These are phyloP conservation scores for Carcharodon carcharias DNA, from an alignment of 2,797 vertebrate species.

Conservation along the genomic window DNA sequence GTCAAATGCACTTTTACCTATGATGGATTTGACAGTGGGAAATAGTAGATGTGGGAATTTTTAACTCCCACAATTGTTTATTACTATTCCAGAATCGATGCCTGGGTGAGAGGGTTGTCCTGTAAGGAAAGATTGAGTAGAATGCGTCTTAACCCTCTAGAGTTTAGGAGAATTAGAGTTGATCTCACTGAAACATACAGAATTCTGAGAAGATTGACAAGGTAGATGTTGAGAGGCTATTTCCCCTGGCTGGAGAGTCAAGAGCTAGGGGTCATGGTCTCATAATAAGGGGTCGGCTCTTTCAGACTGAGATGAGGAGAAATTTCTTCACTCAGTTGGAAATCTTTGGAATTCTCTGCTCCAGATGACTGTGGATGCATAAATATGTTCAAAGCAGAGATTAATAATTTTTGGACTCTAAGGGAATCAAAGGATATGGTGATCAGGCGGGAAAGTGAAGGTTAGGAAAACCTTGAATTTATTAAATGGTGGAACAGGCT, in stretches of 20 bases:
- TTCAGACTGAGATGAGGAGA: background rate
- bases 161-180: background rate
- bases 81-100: background rate
- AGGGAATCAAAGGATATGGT: background rate
- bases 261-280: background rate
- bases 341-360: background rate
- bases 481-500: background rate
- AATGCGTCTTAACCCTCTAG: background rate
- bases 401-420: background rate
- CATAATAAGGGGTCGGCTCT: background rate
- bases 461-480: background rate
- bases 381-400: background rate
- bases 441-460: background rate
- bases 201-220: background rate
- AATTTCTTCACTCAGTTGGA: background rate
- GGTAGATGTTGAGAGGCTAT: background rate
- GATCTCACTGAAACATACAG: background rate
- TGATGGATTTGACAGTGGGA: background rate
- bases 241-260: background rate
- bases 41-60: conserved; percentile 38
- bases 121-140: background rate
- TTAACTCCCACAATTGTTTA: background rate
- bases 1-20: background rate
- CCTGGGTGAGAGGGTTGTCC: background rate
- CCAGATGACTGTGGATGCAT: background rate